phyloP scores from a whole-genome alignment of 2,888 invertebrate genomes.

The Drosophila bunnanda region DNA sequence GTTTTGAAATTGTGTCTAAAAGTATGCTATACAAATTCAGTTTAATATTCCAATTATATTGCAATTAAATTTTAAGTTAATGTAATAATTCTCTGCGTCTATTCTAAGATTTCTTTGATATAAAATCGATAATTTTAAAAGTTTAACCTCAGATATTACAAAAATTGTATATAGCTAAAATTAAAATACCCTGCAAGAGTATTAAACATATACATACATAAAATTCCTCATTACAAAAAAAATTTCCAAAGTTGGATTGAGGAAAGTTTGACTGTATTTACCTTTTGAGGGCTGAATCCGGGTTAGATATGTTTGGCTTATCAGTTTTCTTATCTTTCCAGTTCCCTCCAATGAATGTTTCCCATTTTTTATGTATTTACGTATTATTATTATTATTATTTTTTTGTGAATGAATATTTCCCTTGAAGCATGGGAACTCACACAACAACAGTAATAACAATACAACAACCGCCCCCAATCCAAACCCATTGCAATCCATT shows the following conservation, averaged over 20 bases:
- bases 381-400: neutral
- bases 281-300: constrained; percentile 19
- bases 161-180: neutral
- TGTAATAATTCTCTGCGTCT: too few relatives aligned
- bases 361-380: neutral
- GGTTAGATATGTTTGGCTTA: constrained; percentile 24
- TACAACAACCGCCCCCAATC: neutral
- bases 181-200: neutral
- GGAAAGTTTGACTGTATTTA: constrained; percentile 13
- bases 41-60: too few relatives aligned
- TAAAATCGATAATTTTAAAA: too few relatives aligned
- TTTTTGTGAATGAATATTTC: constrained; percentile 23
- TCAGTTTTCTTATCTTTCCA: constrained; percentile 21
- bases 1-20: too few relatives aligned
- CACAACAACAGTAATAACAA: neutral
- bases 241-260: too few relatives aligned
- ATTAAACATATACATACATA: too few relatives aligned
- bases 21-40: too few relatives aligned
- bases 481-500: constrained; percentile 3
- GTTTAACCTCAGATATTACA: neutral
- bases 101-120: too few relatives aligned
- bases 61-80: too few relatives aligned
- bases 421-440: constrained; percentile 6
- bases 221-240: too few relatives aligned
- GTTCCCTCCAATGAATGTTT: constrained; percentile 3